A percentile compares a stretch with the other conserved stretches of the same genome.
Evolutionary conservation across 37 sponge, comb jelly and placozoan genomes (phyloP).

Genomic region (Aplysina aerophoba): DNA sequence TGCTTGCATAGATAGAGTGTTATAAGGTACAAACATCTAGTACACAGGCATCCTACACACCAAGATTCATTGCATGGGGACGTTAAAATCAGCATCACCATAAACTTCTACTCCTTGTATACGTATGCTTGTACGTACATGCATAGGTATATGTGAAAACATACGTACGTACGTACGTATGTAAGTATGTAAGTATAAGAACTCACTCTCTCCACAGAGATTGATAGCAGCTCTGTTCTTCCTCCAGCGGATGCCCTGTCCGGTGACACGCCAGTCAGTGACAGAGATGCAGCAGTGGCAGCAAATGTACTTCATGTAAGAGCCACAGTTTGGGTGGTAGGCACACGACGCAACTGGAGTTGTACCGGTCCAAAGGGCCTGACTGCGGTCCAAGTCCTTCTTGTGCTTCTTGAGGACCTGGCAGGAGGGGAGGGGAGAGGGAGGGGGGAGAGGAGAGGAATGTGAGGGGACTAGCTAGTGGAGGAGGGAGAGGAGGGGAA

Average conservation of each 20-base stretch:
- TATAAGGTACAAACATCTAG: too few species aligned
- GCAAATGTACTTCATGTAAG: slow-evolving; percentile 46
- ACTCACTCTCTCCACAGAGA: slow-evolving; percentile 79
- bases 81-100: too few species aligned
- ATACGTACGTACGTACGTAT: neutral
- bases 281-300: slow-evolving; percentile 80
- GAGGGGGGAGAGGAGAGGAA: too few species aligned
- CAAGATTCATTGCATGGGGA: too few species aligned
- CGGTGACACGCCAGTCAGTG: slow-evolving; percentile 84
- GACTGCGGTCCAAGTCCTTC: slow-evolving; percentile 76
- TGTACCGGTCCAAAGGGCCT: slow-evolving; percentile 77
- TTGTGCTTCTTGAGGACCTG: slow-evolving; percentile 86
- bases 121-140: too few species aligned
- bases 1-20: too few species aligned
- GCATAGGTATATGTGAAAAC: too few species aligned
- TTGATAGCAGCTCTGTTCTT: slow-evolving; percentile 75
- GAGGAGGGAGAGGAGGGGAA: too few species aligned
- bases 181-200: too few species aligned
- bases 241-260: slow-evolving; percentile 86
- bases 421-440: neutral
- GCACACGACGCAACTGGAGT: slow-evolving; percentile 73
- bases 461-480: too few species aligned
- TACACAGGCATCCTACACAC: too few species aligned
- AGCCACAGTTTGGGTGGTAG: slow-evolving; percentile 68
- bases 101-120: too few species aligned